Percentiles rank a stretch among this genome's conserved stretches.
These are phyloP conservation scores for Lycocerus yunnanus DNA, from an alignment of 2,888 invertebrate species.

Conservation along the genomic window DNA sequence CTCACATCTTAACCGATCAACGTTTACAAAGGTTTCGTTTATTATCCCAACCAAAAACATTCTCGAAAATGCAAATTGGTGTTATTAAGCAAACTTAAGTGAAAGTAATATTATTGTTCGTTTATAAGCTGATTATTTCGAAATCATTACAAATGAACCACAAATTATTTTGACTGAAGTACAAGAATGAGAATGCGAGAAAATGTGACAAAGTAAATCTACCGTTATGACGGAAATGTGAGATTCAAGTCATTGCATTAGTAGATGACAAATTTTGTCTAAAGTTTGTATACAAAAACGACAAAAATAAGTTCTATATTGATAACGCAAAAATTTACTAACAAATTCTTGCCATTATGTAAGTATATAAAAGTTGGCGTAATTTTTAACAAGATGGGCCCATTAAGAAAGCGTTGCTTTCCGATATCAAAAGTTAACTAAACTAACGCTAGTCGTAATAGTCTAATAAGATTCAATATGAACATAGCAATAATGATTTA, in stretches of 20 bases:
- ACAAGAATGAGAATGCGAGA: background rate
- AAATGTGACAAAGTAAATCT: background rate
- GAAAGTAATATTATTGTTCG: background rate
- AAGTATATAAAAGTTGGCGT: background rate
- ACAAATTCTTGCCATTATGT: background rate
- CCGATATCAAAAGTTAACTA: background rate
- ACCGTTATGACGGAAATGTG: background rate
- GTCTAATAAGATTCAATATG: background rate
- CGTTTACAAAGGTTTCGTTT: background rate
- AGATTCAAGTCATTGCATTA: background rate
- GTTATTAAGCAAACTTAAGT: background rate
- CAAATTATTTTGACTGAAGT: background rate
- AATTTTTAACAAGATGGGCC: background rate
- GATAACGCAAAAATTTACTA: background rate
- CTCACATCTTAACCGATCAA: background rate
- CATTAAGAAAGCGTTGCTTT: background rate
- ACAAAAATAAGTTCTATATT: background rate
- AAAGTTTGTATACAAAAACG: background rate
- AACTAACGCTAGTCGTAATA: background rate
- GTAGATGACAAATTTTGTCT: background rate
- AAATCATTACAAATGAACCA: background rate
- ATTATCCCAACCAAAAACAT: background rate
- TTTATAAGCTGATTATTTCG: background rate
- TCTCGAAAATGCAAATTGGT: background rate
- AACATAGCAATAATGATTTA: slow-evolving; percentile 43